Conservation (phyloP, 2,113 vertebrate species). For the Desmodus rotundus region DNA sequence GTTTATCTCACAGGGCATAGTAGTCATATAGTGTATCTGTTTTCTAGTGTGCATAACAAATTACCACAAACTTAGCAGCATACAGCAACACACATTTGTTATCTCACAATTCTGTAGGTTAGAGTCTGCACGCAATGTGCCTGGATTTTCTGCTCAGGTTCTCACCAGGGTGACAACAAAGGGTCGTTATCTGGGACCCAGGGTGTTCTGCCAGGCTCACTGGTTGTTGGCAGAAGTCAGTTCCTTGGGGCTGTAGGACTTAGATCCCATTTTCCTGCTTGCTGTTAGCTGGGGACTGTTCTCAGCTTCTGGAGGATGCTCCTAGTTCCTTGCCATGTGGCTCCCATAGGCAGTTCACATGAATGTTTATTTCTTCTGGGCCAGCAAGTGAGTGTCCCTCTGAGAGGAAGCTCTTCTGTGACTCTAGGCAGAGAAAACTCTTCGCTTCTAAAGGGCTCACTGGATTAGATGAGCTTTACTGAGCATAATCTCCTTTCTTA, state of each 20-base stretch:
- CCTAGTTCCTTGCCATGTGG: neutral
- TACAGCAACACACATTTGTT: neutral
- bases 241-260: neutral
- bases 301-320: neutral
- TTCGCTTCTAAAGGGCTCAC: neutral
- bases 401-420: neutral
- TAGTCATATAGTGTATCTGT: neutral
- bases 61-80: neutral
- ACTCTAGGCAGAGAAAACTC: constrained; percentile 17
- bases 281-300: neutral
- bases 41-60: constrained; percentile 1
- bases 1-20: neutral
- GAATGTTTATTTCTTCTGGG: neutral
- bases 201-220: neutral
- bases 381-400: neutral
- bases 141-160: neutral
- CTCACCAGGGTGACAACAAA: neutral
- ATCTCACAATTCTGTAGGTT: neutral
- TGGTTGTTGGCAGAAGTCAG: neutral
- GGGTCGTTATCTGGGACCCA: neutral
- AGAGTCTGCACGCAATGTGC: neutral
- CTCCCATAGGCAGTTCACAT: neutral
- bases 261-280: neutral
- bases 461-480: neutral
- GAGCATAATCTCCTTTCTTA: constrained; percentile 9